Evolutionary conservation across 2,888 invertebrate genomes (phyloP), one percentile per base, ranked within the genome.

Genomic region (Diarsia dahlii): DNA sequence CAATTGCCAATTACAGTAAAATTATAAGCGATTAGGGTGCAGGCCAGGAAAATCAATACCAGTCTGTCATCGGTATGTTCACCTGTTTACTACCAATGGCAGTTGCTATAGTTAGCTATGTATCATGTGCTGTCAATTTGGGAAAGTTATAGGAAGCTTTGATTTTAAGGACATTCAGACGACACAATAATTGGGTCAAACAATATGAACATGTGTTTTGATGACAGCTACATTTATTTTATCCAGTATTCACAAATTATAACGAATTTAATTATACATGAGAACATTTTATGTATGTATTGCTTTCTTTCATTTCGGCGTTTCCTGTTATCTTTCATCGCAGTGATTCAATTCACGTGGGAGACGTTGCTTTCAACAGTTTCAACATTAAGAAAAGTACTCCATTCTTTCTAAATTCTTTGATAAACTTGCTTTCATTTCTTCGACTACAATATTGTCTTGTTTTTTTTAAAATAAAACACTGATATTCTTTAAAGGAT

Each of bases 31-130:
- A 74, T 84, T 70, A 50, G 63, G 72, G 73, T 73, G 71, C 76
- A 77, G 83, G 63, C 65, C 39, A 74, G 65, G 76, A 56, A 80
- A 84, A 84, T 84, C 83, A 68, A 79, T 84, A 82, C 34, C 13
- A 71, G 18, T 63, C 56, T 23, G 60, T 52, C 18, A 74, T 74
- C 69, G 65, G 82, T 48, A 74, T 68, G 62, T 72, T 66, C 71
- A 79, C 80, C 65, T 66, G 52, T 62, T 70, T 66, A 64, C 60
- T 60, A 63, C 81, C 20, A 46, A 50, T 23, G 56, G 66, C 18
- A 34, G 12, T 46, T 39, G 39, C 39, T n/a, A 4, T 50, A 62
- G 12, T 23, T 56, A 66, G 18, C 13, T 56, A 6, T 39, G 39
- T 39, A 8, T 39, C 8, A 64, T 72, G 54, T 63, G 46, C 28